Evolutionary conservation across 92 coral and sea anemone genomes (phyloP).

Genomic region (Ricordea florida): DNA sequence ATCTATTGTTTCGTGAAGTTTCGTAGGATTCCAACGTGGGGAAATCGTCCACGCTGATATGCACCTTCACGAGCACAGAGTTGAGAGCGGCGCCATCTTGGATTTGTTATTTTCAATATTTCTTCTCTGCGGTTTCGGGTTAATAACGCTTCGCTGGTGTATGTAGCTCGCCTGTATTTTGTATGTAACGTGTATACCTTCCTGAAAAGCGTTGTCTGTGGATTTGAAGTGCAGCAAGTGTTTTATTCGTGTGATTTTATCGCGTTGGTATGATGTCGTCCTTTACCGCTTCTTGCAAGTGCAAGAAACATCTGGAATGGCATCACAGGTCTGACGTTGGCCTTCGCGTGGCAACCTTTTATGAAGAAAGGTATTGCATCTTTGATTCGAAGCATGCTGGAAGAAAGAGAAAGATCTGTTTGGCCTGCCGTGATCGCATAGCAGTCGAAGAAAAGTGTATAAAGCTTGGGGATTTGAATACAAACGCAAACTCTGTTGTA

Average conservation of each 20-base stretch:
- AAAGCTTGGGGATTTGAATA: conserved; percentile 9
- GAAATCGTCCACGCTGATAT: neutral
- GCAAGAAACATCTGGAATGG: conserved; percentile 13
- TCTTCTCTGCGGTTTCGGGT: neutral
- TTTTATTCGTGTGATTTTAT: neutral
- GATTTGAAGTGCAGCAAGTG: too few species aligned
- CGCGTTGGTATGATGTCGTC: conserved; percentile 12
- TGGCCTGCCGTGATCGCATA: conserved; percentile 34
- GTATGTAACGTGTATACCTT: conserved; percentile 3
- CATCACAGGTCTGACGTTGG: neutral
- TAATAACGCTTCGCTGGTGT: neutral
- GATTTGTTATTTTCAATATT: neutral
- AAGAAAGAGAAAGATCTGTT: conserved; percentile 38
- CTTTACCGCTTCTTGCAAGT: conserved; percentile 11
- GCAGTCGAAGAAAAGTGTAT: conserved; percentile 36
- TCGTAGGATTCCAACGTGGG: conserved; percentile 32
- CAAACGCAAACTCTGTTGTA: conserved; percentile 1
- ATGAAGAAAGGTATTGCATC: conserved; percentile 15
- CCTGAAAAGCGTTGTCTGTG: neutral
- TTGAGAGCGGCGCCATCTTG: conserved; percentile 14
- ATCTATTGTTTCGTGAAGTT: conserved; percentile 26
- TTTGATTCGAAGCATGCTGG: conserved; percentile 16
- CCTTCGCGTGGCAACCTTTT: conserved; percentile 12
- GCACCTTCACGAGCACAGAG: conserved; percentile 3
- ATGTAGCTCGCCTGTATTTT: neutral